Conservation (phyloP, 1,140 invertebrate genomes). For the Coptotermes formosanus region DNA sequence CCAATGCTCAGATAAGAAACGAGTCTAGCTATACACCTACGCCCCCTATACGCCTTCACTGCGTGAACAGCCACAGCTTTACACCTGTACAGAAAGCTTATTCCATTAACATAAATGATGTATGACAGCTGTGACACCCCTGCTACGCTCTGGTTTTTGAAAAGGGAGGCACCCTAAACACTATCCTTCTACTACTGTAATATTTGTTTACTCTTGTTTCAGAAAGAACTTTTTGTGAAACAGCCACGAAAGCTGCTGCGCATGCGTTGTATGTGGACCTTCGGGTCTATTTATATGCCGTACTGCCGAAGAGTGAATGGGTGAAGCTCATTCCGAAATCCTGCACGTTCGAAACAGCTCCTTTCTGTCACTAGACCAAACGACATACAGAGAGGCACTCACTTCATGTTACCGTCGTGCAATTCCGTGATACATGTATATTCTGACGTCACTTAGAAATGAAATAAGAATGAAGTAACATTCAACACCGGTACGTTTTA, state of each 20-base stretch:
- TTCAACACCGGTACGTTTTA: no score
- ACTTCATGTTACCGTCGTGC: neutral
- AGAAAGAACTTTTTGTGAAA: neutral
- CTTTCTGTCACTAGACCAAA: neutral
- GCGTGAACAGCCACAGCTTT: no score
- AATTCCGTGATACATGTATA: no score
- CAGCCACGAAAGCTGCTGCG: neutral
- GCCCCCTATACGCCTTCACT: no score
- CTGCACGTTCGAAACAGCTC: neutral
- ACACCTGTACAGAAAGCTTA: no score
- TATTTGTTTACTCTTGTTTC: neutral
- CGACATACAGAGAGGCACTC: neutral
- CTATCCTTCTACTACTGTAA: neutral
- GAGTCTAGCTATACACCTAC: no score
- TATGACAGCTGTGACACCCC: neutral
- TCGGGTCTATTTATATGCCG: neutral
- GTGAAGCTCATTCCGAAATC: neutral
- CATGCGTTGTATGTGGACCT: neutral
- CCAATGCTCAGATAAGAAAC: no score
- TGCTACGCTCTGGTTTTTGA: neutral
- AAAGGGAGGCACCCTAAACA: neutral
- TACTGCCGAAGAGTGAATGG: neutral
- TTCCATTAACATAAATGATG: no score
- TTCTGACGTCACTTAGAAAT: no score
- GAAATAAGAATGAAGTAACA: no score